A percentile compares a stretch with the other conserved stretches of the same genome.
Evolutionary conservation across 2,888 invertebrate genomes (phyloP).

Genomic region (Tetragonisca angustula): DNA sequence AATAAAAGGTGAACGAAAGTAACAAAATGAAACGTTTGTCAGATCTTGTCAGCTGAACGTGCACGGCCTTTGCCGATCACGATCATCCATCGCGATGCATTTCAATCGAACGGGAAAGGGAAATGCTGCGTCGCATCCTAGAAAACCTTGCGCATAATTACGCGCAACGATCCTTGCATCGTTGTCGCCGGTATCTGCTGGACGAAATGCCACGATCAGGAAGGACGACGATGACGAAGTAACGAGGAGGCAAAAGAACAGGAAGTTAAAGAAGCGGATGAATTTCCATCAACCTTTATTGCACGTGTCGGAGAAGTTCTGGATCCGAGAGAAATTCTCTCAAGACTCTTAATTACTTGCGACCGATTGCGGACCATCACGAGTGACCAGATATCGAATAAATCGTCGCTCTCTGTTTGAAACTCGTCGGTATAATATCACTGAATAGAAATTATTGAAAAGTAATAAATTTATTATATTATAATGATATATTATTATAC

Average conservation of each 20-base stretch:
- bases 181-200: conserved; percentile 44
- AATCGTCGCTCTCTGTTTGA: too few relatives aligned
- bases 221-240: conserved; percentile 33
- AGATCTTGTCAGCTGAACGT: conserved; percentile 27
- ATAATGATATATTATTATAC: too few relatives aligned
- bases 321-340: too few relatives aligned
- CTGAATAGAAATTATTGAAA: too few relatives aligned
- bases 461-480: too few relatives aligned
- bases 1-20: too few relatives aligned
- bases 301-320: too few relatives aligned
- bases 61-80: conserved; percentile 49
- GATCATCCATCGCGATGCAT: conserved; percentile 62
- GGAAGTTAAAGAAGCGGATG: not conserved
- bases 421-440: too few relatives aligned
- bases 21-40: not conserved
- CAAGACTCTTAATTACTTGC: too few relatives aligned
- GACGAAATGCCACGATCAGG: conserved; percentile 29
- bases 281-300: conserved; percentile 2
- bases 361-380: too few relatives aligned
- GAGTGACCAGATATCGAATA: too few relatives aligned
- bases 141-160: conserved; percentile 66
- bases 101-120: conserved; percentile 66
- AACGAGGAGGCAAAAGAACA: not conserved
- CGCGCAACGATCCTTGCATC: conserved; percentile 56
- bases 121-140: conserved; percentile 53